Conservation (phyloP, 1,140 invertebrate genomes). For the Mizuhopecten yessoensis region DNA sequence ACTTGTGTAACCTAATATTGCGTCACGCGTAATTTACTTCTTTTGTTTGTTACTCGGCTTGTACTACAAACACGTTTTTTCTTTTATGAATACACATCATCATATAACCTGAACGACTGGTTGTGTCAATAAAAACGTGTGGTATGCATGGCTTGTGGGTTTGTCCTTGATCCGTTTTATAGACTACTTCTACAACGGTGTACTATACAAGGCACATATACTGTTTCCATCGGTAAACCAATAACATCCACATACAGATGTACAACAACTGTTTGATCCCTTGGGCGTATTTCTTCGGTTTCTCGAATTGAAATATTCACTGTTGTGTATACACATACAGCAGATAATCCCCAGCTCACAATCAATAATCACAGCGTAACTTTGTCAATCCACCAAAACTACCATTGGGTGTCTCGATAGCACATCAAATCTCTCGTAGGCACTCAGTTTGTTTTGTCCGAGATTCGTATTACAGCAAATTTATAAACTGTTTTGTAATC, state of each 20-base stretch:
- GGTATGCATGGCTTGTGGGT: background rate
- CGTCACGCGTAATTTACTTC: background rate
- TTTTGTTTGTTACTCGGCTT: background rate
- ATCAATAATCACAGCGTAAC: conserved; percentile 1
- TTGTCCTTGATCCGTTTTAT: background rate
- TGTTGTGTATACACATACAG: background rate
- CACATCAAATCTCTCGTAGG: background rate
- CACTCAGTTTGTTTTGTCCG: background rate
- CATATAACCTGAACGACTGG: background rate
- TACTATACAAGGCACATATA: too few relatives aligned
- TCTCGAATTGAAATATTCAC: background rate
- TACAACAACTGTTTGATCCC: background rate
- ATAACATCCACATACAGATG: background rate
- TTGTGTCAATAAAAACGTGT: background rate
- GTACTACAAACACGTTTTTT: background rate
- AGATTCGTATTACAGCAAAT: conserved; percentile 16
- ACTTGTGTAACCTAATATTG: background rate
- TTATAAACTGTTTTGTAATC: background rate
- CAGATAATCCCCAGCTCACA: background rate
- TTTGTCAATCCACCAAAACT: conserved; percentile 21
- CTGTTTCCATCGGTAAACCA: too few relatives aligned
- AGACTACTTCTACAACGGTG: background rate
- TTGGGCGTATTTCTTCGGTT: background rate
- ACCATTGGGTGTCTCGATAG: background rate
- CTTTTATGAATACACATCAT: background rate